Percentiles rank a stretch among this genome's conserved stretches.
Evolutionary conservation across 2,113 vertebrate genomes (phyloP).

Genomic region (Psophia crepitans): DNA sequence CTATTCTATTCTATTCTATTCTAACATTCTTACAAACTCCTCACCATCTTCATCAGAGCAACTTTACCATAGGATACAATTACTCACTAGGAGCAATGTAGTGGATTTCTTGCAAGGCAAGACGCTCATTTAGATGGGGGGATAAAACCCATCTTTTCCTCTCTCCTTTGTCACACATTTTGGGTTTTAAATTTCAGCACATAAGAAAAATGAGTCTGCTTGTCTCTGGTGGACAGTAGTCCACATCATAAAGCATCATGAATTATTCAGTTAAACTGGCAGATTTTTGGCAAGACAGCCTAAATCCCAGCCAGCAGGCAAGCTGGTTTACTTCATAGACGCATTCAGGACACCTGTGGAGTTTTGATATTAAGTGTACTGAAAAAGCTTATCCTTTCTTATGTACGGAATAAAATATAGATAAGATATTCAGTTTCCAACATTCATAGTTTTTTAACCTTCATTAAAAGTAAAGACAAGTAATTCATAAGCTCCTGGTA

Average conservation of each 20-base stretch:
- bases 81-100: neutral
- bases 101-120: neutral
- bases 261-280: conserved; percentile 46
- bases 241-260: conserved; percentile 10
- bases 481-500: neutral
- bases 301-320: conserved; percentile 8
- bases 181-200: neutral
- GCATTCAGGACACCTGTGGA: neutral
- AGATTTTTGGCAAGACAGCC: neutral
- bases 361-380: neutral
- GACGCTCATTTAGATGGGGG: neutral
- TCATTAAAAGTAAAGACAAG: neutral
- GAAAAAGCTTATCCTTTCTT: neutral
- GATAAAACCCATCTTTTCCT: neutral
- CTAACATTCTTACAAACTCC: neutral
- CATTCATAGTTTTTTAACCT: neutral
- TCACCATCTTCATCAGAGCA: neutral
- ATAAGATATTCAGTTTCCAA: neutral
- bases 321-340: conserved; percentile 26
- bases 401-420: neutral
- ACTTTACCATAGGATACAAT: neutral
- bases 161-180: neutral
- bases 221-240: conserved; percentile 2
- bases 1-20: no score
- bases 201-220: conserved; percentile 20